Base-by-base conservation (phyloP, 2,113 vertebrate genomes). In the Sinocyclocheilus rhinocerous region DNA sequence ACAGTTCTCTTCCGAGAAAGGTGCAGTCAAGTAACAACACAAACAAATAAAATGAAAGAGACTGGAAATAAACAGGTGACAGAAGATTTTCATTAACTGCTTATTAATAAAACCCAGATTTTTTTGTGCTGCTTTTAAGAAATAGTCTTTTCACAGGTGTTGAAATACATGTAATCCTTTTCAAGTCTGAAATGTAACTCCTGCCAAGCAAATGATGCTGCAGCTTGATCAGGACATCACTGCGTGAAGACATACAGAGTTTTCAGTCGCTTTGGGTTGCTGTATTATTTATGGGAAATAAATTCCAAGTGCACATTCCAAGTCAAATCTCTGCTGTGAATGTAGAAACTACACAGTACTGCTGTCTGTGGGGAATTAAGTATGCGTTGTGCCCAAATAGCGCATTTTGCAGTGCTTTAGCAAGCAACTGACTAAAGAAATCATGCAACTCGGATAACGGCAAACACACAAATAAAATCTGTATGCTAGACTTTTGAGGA, bases 161-260 rank as follows among this genome's bases (percentile, higher is more conserved):
- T 78, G 26, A 69, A 72, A 87, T 75, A 42, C 12, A 84, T 87
- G 52, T 16, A 87, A 84, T 87, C 86, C 42, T 81, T 84, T 87
- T 81, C 20, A 84, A 80, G 83, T 80, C 39, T 24, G 45, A 79
- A 50, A 36, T 84, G 29, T 29, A 29, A 29, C 29, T 29, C 2
- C 29, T 29, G 26, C 24, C 36, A 86, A 72, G 45, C 6, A 57
- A 72, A 72, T 36, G 16, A 4, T 42, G 33, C 1, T 48, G n/a
- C 57, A 29, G 57, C 57, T 72, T 72, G 76, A 80, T 85, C 63
- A 26, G 29, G 26, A 42, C 84, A 70, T 85, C n/a, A 48, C n/a
- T 48, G n/a, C n/a, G 9, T 48, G 79, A 81, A 63, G 78, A 13
- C 39, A 67, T 67, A 15, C 13, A 10, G 39, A 67, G 42, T n/a